These are phyloP conservation scores for Drosophila parvula DNA, from an alignment of 1,140 invertebrate genomes.

Conservation along the genomic window DNA sequence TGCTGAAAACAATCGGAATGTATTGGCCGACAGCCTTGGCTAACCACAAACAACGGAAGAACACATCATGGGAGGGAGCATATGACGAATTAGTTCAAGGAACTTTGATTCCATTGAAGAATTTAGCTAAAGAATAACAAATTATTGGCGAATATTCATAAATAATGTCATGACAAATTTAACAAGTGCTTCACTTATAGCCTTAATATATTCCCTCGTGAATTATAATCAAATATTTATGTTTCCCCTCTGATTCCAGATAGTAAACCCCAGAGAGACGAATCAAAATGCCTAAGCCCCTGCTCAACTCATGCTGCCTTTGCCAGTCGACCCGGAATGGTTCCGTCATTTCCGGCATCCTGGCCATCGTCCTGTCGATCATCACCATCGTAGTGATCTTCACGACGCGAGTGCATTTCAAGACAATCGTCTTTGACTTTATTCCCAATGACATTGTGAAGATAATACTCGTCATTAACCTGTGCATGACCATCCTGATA, in stretches of 20 bases:
- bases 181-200: background rate
- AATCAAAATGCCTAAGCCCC: conserved; percentile 73
- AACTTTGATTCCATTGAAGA: background rate
- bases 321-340: conserved; percentile 89
- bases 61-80: background rate
- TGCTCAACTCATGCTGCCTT: conserved; percentile 86
- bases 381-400: conserved; percentile 85
- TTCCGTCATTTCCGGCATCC: conserved; percentile 88
- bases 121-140: background rate
- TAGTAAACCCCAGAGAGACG: background rate
- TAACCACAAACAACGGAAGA: conserved; percentile 9
- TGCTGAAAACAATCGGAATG: conserved; percentile 9
- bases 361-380: conserved; percentile 87
- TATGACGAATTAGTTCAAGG: conserved; percentile 7
- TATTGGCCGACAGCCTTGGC: conserved; percentile 4
- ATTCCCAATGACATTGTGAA: conserved; percentile 86
- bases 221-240: background rate
- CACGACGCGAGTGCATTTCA: conserved; percentile 86
- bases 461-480: conserved; percentile 91
- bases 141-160: background rate
- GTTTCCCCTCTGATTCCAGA: conserved; percentile 25
- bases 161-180: background rate
- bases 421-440: conserved; percentile 85
- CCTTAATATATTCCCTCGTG: too few relatives aligned
- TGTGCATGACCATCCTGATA: conserved; percentile 92